Evolutionary conservation across 2,113 vertebrate species (phyloP), one percentile per base, ranked within the genome.

Genomic region (Colistium nudipinnis): DNA sequence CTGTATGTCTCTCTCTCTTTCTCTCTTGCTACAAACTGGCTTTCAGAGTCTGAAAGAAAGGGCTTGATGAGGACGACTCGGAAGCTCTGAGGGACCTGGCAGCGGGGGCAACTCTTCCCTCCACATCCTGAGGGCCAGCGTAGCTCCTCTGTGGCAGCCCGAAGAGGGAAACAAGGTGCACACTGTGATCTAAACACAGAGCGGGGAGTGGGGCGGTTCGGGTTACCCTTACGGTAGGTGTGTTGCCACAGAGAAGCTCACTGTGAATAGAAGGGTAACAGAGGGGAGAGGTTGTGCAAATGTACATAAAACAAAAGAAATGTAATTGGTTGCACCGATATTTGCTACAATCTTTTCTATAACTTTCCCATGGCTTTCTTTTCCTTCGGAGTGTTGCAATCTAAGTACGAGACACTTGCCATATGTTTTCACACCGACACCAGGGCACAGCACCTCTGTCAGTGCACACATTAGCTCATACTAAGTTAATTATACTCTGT

Each of bases 61-160:
- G 62, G 67, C 63, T 71, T 88, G 83, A 88, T 67, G 82, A 53
- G 59, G 70, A 70, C 54, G 60, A 87, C 45, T 64, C 64, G 64
- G 89, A 89, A 89, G 87, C 78, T 71, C 24, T 7, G 30, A 63
- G 67, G 78, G 62, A 62, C 79, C 83, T 89, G 88, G 84, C 86
- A 82, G 81, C 56, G 47, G 81, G 49, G 24, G 55, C 55, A 19
- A 39, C 55, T 80, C 69, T 84, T 85, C 74, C 85, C 67, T 88
- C 84, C 86, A 91, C 87, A 90, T 93, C 88, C 90, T 85, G 90
- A 81, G 78, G 74, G 77, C 83, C 74, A 59, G 89, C 51, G 68
- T 69, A 81, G 85, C 75, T 44, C 75, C 81, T 86, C 44, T 78
- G 86, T 76, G 79, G 86, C 60, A 2, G 68, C 70, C 62, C 68